phyloP scores from a whole-genome alignment of 2,888 invertebrate species.

The Acanthoscelides obtectus region DNA sequence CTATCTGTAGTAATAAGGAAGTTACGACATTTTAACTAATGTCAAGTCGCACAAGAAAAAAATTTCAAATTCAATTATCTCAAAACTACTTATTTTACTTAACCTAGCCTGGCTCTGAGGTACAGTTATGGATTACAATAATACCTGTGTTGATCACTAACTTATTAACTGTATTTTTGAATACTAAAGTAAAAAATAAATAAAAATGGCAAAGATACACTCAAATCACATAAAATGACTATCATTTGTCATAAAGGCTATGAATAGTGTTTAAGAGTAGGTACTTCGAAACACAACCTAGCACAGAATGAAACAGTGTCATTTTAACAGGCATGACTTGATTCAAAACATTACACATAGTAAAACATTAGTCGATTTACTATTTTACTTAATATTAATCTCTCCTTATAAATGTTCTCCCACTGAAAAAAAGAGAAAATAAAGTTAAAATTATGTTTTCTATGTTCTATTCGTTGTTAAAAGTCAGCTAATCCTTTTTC shows the following conservation, averaged over 20 bases:
- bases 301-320: conserved; percentile 17
- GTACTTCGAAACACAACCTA: neutral
- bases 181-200: conserved; percentile 2
- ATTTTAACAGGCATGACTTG: conserved; percentile 15
- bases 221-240: neutral
- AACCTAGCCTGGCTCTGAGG: no score
- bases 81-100: no score
- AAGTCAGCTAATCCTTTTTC: no score
- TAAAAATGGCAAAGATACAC: conserved; percentile 10
- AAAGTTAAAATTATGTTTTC: conserved; percentile 1
- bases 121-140: no score
- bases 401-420: conserved; percentile 75
- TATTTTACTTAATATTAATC: conserved; percentile 25
- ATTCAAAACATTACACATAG: neutral
- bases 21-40: no score
- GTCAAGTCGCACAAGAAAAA: no score
- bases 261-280: neutral
- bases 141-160: neutral
- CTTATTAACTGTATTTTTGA: neutral
- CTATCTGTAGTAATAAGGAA: no score
- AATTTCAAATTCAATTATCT: no score
- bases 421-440: conserved; percentile 54
- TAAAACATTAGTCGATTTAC: conserved; percentile 8
- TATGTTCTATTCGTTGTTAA: no score
- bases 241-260: neutral